phyloP scores from a whole-genome alignment of 2,797 vertebrate genomes.

The Gymnothorax javanicus region DNA sequence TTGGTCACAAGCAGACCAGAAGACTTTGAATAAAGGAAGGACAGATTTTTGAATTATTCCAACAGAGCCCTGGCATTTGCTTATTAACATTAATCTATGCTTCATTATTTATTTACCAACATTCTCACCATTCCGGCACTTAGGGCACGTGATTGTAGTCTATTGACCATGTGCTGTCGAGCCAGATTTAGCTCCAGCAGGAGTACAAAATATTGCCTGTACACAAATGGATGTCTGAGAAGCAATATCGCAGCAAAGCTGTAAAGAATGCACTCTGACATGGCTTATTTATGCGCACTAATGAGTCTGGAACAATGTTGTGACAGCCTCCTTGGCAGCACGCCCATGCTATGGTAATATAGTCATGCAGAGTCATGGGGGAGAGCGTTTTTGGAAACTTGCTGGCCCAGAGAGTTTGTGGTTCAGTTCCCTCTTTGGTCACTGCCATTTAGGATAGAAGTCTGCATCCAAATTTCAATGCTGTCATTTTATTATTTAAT shows the following conservation, averaged over 20 bases:
- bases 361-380: not conserved
- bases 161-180: not conserved
- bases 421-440: not conserved
- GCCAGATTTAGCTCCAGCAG: not conserved
- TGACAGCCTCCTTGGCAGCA: not conserved
- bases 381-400: not conserved
- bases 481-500: too few species aligned
- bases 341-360: not conserved
- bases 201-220: constrained; percentile 7
- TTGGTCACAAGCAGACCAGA: not conserved
- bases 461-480: not conserved
- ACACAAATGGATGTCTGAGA: not conserved
- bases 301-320: not conserved
- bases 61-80: not conserved
- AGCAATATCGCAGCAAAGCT: not conserved
- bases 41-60: not conserved
- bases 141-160: not conserved
- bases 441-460: not conserved
- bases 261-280: not conserved
- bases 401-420: not conserved
- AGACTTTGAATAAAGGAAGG: not conserved
- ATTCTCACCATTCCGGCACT: not conserved
- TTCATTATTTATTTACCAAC: not conserved
- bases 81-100: not conserved
- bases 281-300: not conserved